Percentiles rank a stretch among this genome's conserved stretches.
Conservation (phyloP, 2,888 invertebrate genomes). For the Tetramorium bicarinatum region DNA sequence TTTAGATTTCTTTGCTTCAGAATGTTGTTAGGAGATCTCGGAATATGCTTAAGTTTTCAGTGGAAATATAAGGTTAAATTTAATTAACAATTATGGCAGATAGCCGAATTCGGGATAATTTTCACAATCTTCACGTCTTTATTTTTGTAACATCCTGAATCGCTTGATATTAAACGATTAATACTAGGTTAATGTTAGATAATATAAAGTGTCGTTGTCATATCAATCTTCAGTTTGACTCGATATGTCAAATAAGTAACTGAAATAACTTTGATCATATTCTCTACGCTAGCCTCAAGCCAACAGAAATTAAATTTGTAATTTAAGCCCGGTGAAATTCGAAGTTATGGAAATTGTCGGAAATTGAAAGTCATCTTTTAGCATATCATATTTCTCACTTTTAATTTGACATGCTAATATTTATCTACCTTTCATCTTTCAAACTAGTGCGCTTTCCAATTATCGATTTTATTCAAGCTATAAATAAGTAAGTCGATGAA, state of each 20-base stretch:
- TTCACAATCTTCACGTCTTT: background rate
- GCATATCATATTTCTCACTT: background rate
- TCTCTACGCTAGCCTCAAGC: background rate
- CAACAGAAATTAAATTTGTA: background rate
- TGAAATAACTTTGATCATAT: background rate
- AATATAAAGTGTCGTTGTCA: constrained; percentile 1
- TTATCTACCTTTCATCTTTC: background rate
- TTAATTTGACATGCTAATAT: constrained; percentile 4
- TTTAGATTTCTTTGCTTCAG: background rate
- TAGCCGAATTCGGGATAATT: background rate
- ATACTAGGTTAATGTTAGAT: background rate
- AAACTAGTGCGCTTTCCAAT: background rate
- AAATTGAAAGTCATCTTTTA: background rate
- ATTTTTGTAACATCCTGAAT: background rate
- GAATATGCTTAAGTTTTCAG: background rate
- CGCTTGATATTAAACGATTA: background rate
- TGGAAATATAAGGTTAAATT: background rate
- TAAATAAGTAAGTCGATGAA: background rate
- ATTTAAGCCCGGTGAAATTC: background rate
- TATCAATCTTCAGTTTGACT: constrained; percentile 4
- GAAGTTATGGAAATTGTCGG: background rate
- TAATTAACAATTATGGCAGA: background rate
- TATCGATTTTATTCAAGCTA: background rate
- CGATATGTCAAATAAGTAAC: background rate
- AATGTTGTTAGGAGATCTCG: background rate